Evolutionary conservation across 2,888 invertebrate genomes (phyloP).

Genomic region (Rhagonycha lutea): DNA sequence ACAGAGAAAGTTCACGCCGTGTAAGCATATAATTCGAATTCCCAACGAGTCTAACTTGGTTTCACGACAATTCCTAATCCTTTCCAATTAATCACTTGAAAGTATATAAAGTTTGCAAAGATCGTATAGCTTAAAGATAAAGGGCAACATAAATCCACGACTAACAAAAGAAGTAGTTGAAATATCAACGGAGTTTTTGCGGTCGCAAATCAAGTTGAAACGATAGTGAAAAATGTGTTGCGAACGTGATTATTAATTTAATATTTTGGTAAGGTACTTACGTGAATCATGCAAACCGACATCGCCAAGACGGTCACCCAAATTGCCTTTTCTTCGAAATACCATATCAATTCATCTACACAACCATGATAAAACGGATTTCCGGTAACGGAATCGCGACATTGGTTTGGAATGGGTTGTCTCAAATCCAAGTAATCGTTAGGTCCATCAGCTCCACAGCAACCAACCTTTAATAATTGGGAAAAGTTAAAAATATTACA

Average conservation of each 20-base stretch:
- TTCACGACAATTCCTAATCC: conserved; percentile 48
- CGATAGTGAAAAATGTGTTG: background rate
- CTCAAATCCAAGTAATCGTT: conserved; percentile 77
- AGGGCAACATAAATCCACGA: conserved; percentile 46
- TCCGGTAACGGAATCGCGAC: conserved; percentile 85
- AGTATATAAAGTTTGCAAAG: conserved; percentile 48
- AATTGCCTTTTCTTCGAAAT: conserved; percentile 78
- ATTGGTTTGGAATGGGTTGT: conserved; percentile 81
- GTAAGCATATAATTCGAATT: conserved; percentile 31
- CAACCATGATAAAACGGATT: conserved; percentile 89
- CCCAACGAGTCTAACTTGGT: conserved; percentile 29
- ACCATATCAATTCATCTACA: conserved; percentile 87
- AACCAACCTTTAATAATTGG: conserved; percentile 69
- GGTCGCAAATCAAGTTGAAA: conserved; percentile 3
- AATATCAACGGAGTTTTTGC: conserved; percentile 28
- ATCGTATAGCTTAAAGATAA: conserved; percentile 47
- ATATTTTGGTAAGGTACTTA: conserved; percentile 56
- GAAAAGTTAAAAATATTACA: conserved; percentile 1
- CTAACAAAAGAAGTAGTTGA: conserved; percentile 44
- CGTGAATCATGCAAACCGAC: conserved; percentile 76
- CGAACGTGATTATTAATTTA: background rate
- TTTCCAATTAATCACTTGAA: conserved; percentile 48
- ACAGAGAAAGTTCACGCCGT: conserved; percentile 20
- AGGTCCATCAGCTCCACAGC: conserved; percentile 87
- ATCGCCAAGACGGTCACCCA: conserved; percentile 84